These are phyloP conservation scores for Sarcophaga peregrina DNA, from an alignment of 1,140 invertebrate species.

Conservation along the genomic window DNA sequence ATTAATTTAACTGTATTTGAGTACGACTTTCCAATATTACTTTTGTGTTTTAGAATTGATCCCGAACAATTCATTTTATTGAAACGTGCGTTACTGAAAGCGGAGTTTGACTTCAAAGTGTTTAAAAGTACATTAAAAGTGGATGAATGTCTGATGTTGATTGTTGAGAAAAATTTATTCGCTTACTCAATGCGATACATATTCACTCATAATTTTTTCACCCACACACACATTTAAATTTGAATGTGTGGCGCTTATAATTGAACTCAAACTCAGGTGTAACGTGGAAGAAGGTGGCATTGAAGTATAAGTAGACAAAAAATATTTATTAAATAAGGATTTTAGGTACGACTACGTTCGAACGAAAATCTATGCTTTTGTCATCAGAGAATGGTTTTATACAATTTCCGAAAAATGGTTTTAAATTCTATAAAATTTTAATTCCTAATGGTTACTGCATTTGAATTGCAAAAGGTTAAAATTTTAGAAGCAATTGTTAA, in stretches of 20 bases:
- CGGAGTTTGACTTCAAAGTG: background rate
- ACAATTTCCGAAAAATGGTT: too few relatives aligned
- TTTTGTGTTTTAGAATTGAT: slow-evolving; percentile 1
- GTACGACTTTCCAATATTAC: background rate
- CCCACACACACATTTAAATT: background rate
- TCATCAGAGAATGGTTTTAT: too few relatives aligned
- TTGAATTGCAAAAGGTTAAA: too few relatives aligned
- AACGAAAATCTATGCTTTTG: too few relatives aligned
- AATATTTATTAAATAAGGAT: too few relatives aligned
- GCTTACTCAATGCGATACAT: background rate
- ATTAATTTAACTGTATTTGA: background rate
- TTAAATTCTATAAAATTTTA: too few relatives aligned
- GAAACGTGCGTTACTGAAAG: background rate
- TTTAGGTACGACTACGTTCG: too few relatives aligned
- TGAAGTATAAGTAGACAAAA: too few relatives aligned
- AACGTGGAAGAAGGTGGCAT: background rate
- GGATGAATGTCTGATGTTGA: background rate
- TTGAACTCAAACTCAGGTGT: slow-evolving; percentile 2
- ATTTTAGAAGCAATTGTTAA: too few relatives aligned
- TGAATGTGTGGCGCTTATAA: background rate
- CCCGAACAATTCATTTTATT: background rate
- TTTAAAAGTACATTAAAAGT: background rate
- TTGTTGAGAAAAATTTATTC: background rate
- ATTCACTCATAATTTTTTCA: background rate
- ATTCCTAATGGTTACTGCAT: too few relatives aligned